A percentile compares a stretch with the other conserved stretches of the same genome.
Evolutionary conservation across 2,888 invertebrate genomes (phyloP).

Genomic region (Acanthoscelides obtectus): DNA sequence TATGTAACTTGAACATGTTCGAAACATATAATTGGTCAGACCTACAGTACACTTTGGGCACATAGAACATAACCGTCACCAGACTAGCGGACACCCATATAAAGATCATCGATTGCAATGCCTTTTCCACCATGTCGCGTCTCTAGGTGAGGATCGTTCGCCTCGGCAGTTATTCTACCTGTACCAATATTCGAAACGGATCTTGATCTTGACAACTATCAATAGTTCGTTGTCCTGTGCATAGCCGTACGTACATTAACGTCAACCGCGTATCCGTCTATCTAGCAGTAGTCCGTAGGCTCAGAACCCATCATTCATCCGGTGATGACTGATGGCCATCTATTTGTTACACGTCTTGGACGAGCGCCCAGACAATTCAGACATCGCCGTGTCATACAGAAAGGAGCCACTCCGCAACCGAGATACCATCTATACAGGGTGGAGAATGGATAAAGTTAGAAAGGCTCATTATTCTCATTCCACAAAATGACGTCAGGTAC

Average conservation of each 20-base stretch:
- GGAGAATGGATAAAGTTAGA: no score
- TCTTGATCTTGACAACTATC: background rate
- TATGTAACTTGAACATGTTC: no score
- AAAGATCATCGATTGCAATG: no score
- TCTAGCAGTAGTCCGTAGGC: background rate
- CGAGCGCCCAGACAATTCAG: slow-evolving; percentile 43
- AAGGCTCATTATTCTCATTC: no score
- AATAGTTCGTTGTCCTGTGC: background rate
- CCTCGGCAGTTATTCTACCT: background rate
- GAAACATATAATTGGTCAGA: no score
- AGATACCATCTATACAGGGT: background rate
- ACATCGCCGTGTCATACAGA: slow-evolving; percentile 30
- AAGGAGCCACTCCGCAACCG: background rate
- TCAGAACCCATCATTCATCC: slow-evolving; percentile 36
- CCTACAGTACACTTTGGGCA: no score
- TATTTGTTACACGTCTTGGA: slow-evolving; percentile 44
- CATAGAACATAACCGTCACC: no score
- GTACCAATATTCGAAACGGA: background rate
- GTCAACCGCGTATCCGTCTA: background rate
- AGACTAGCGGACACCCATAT: no score
- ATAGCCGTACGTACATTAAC: background rate
- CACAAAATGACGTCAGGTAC: no score
- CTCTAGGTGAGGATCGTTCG: no score
- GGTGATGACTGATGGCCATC: slow-evolving; percentile 45
- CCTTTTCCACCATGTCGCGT: no score